phyloP scores from a whole-genome alignment of 2,888 invertebrate genomes.

The Macropis europaea region DNA sequence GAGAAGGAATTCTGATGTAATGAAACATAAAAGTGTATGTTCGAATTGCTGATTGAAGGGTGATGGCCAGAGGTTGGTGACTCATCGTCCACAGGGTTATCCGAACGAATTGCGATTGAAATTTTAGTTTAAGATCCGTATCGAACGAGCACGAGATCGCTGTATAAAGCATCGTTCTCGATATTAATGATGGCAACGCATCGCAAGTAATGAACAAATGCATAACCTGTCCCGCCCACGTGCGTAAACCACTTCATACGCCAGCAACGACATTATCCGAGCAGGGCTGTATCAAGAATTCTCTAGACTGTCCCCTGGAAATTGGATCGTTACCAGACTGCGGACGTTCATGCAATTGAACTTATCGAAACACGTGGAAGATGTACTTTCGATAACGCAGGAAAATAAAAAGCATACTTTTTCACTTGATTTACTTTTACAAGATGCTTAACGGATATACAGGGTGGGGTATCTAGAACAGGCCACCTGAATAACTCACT shows the following conservation, averaged over 20 bases:
- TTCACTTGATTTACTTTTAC: too few relatives aligned
- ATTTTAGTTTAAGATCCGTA: conserved; percentile 32
- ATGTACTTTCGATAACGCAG: too few relatives aligned
- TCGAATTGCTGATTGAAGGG: conserved; percentile 27
- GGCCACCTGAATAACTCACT: too few relatives aligned
- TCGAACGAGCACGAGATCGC: conserved; percentile 5
- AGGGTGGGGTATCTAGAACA: too few relatives aligned
- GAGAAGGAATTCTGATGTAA: too few relatives aligned
- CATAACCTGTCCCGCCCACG: conserved; percentile 64
- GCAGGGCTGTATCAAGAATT: conserved; percentile 28
- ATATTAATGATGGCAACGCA: conserved; percentile 62
- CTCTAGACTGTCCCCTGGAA: conserved; percentile 16
- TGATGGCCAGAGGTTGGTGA: background rate
- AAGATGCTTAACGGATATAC: too few relatives aligned
- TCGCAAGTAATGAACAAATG: conserved; percentile 65
- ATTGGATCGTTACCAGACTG: conserved; percentile 33
- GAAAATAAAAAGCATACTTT: too few relatives aligned
- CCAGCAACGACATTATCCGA: conserved; percentile 37
- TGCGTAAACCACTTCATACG: conserved; percentile 40
- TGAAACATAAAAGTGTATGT: background rate
- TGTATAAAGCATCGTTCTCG: conserved; percentile 56
- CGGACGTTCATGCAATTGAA: too few relatives aligned
- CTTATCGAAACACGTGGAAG: too few relatives aligned
- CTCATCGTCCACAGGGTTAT: conserved; percentile 22
- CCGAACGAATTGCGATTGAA: conserved; percentile 40